phyloP scores from a whole-genome alignment of 2,113 vertebrate species.

The Pristiophorus japonicus region DNA sequence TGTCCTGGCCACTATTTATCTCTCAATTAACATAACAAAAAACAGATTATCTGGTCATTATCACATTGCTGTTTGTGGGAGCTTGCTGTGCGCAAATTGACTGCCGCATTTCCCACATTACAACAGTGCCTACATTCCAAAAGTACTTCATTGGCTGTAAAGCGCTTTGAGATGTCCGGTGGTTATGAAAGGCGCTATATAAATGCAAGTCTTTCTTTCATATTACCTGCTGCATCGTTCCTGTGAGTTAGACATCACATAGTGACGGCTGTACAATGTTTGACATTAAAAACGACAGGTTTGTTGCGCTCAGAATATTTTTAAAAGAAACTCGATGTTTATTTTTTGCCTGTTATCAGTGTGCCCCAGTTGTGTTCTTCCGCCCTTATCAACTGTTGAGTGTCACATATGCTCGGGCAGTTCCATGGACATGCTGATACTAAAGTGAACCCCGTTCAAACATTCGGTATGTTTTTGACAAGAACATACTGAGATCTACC shows the following conservation, averaged over 20 bases:
- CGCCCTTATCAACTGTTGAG: background rate
- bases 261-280: background rate
- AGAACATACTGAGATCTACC: background rate
- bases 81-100: no score
- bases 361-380: background rate
- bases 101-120: no score
- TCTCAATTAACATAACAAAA: no score
- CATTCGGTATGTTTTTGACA: background rate
- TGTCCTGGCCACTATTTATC: no score
- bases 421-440: background rate
- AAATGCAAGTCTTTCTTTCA: no score
- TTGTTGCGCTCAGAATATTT: background rate
- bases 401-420: background rate
- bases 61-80: no score
- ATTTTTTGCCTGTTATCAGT: background rate
- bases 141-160: no score
- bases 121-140: no score
- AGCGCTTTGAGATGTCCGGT: no score
- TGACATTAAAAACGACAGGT: background rate
- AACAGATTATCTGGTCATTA: no score
- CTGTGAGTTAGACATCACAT: background rate
- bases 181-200: no score
- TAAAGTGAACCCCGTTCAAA: background rate
- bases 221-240: background rate
- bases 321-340: background rate